Conservation (phyloP, 2,113 vertebrate genomes). For the Plotosus lineatus region DNA sequence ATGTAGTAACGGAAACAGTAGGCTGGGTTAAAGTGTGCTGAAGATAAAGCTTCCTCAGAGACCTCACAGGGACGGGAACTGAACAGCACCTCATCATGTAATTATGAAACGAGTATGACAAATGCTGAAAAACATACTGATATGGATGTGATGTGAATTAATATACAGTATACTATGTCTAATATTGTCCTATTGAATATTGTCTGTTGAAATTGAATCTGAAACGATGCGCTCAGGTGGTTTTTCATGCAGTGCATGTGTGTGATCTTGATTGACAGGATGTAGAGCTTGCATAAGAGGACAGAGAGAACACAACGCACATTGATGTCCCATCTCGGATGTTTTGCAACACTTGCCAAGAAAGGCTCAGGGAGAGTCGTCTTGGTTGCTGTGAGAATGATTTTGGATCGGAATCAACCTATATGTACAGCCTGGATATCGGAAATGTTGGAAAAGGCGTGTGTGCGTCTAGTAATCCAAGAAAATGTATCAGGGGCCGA, state of each 20-base stretch:
- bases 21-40: neutral
- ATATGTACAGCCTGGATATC: neutral
- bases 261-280: neutral
- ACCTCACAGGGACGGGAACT: neutral
- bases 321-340: constrained; percentile 4
- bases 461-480: neutral
- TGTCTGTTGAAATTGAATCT: neutral
- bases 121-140: neutral
- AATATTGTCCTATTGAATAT: neutral
- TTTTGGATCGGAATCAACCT: neutral
- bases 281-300: neutral
- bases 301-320: neutral
- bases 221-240: neutral
- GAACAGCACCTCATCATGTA: neutral
- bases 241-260: neutral
- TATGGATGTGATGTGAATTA: neutral
- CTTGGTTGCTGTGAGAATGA: neutral
- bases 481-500: neutral
- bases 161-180: neutral
- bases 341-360: constrained; percentile 3
- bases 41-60: constrained; percentile 15
- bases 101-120: neutral
- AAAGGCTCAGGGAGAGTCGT: neutral
- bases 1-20: neutral
- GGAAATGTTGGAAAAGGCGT: neutral